Percentiles rank a stretch among this genome's conserved stretches.
Conservation (phyloP, 2,888 invertebrate species). For the Andricus curvator region DNA sequence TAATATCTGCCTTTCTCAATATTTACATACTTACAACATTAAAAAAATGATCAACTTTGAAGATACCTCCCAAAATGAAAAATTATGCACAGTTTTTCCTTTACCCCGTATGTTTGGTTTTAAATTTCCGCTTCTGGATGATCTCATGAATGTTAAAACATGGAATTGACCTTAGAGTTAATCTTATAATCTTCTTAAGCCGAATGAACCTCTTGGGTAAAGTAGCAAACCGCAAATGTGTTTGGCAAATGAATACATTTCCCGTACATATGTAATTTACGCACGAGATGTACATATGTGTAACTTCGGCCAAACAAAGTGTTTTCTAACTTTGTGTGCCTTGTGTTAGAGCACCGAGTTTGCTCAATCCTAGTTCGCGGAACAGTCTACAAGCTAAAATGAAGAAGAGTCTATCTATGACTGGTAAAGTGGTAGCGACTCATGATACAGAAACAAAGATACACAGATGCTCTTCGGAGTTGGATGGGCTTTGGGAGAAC, state of each 20-base stretch:
- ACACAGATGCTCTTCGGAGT: slow-evolving; percentile 1
- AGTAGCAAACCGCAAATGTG: slow-evolving; percentile 24
- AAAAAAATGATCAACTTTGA: too few relatives aligned
- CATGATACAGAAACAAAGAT: slow-evolving; percentile 35
- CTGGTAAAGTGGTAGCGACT: slow-evolving; percentile 29
- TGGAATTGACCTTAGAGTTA: not conserved
- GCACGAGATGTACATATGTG: not conserved
- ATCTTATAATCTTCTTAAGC: slow-evolving; percentile 5
- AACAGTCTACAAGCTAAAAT: not conserved
- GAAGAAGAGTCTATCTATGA: slow-evolving; percentile 25
- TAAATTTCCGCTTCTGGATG: not conserved
- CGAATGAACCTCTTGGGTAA: slow-evolving; percentile 10
- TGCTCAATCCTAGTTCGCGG: slow-evolving; percentile 26
- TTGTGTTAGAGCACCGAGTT: slow-evolving; percentile 23
- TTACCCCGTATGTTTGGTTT: not conserved
- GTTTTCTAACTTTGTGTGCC: slow-evolving; percentile 30
- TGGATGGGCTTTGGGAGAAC: slow-evolving; percentile 1
- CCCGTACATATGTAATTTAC: slow-evolving; percentile 1
- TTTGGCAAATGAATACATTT: slow-evolving; percentile 24
- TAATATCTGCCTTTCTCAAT: not conserved
- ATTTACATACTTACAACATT: not conserved
- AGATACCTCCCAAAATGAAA: not conserved
- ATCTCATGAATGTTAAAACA: not conserved
- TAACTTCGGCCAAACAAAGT: slow-evolving; percentile 18
- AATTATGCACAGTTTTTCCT: not conserved